phyloP scores from a whole-genome alignment of 2,797 vertebrate species.

The Linurgus olivaceus region DNA sequence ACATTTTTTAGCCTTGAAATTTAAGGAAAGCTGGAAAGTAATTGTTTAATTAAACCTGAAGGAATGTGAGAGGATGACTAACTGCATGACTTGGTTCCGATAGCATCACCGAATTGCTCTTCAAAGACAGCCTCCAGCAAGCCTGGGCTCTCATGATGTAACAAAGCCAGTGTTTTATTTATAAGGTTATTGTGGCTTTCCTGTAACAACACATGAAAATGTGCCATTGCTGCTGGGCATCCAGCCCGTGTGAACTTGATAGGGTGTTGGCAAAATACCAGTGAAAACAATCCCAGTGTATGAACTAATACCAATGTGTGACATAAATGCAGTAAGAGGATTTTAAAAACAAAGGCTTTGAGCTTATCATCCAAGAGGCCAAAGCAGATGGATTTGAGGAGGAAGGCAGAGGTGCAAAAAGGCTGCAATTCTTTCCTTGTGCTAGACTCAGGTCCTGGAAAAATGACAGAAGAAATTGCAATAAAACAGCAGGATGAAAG shows the following conservation, averaged over 20 bases:
- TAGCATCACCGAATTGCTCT: background rate
- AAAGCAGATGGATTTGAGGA: background rate
- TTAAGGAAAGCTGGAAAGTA: slow-evolving; percentile 18
- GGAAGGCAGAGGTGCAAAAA: background rate
- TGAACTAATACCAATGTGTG: background rate
- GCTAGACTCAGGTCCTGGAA: background rate
- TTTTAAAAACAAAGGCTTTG: background rate
- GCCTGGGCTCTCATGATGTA: background rate
- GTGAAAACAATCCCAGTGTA: background rate
- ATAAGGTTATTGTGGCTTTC: background rate
- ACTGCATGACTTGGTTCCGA: background rate
- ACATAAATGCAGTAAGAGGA: background rate
- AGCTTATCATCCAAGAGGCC: background rate
- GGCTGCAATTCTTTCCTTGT: background rate
- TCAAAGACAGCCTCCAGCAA: background rate
- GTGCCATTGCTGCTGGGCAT: background rate
- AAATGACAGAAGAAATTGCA: background rate
- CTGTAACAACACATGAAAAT: background rate
- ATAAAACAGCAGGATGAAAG: background rate
- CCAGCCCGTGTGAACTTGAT: background rate
- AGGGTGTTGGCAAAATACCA: background rate
- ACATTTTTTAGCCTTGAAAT: background rate
- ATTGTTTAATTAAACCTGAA: slow-evolving; percentile 4
- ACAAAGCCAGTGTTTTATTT: slow-evolving; percentile 11
- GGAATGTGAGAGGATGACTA: background rate